Conservation (phyloP, 2,797 vertebrate species). For the Thalassophryne amazonica region DNA sequence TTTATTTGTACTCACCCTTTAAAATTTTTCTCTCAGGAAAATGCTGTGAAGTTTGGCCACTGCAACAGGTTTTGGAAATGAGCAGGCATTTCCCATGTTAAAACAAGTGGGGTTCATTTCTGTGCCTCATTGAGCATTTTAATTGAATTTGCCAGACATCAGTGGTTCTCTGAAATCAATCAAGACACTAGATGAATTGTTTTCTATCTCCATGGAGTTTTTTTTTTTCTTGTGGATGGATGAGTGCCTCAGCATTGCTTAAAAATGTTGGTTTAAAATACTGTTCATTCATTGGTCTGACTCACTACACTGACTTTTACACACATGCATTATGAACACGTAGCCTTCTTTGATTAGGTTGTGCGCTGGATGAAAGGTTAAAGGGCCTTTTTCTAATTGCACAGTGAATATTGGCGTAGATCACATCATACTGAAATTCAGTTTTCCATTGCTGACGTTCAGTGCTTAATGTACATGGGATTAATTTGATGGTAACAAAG, state of each 20-base stretch:
- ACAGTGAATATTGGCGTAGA: not conserved
- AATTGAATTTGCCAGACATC: no score
- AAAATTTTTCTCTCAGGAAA: not conserved
- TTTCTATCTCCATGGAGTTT: no score
- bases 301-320: not conserved
- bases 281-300: not conserved
- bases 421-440: not conserved
- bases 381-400: not conserved
- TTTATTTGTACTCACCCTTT: slow-evolving; percentile 15
- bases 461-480: not conserved
- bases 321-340: no score
- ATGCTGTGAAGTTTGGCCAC: slow-evolving; percentile 4
- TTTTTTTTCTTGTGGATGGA: no score
- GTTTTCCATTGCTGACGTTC: not conserved
- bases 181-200: no score
- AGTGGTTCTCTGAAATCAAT: no score
- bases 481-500: not conserved
- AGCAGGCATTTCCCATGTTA: no score
- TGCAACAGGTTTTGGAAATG: not conserved
- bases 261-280: no score
- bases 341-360: not conserved
- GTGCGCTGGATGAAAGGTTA: no score
- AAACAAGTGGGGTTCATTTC: no score
- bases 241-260: no score
- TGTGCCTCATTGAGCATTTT: no score